Conservation (phyloP, 2,797 vertebrate species). For the Cottoperca gobio region DNA sequence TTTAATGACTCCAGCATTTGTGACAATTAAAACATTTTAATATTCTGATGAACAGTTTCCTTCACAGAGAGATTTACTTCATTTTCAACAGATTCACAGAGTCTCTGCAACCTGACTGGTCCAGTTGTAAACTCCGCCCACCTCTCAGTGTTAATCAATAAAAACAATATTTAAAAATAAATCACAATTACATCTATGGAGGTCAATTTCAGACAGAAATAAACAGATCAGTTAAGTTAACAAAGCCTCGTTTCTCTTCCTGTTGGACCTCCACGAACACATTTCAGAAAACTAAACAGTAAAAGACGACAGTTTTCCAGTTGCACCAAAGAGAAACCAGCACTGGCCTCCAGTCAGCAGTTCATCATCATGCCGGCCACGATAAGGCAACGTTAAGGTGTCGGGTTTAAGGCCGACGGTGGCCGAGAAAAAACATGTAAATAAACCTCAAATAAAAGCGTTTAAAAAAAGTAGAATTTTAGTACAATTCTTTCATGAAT, state of each 20-base stretch:
- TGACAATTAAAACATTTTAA: slow-evolving; percentile 29
- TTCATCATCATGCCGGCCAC: not conserved
- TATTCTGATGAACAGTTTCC: slow-evolving; percentile 36
- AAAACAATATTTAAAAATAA: not conserved
- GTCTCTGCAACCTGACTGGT: slow-evolving; percentile 54
- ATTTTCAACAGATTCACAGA: slow-evolving; percentile 20
- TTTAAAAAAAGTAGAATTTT: not conserved
- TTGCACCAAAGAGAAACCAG: not conserved
- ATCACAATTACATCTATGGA: not conserved
- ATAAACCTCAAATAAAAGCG: not conserved
- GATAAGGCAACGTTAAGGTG: slow-evolving; percentile 61
- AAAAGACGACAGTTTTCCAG: not conserved
- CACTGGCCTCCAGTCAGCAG: slow-evolving; percentile 20
- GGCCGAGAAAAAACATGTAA: not conserved
- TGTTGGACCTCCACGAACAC: not conserved
- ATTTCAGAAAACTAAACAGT: not conserved
- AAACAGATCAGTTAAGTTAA: not conserved
- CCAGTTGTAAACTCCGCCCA: slow-evolving; percentile 26
- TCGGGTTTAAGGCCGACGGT: slow-evolving; percentile 50
- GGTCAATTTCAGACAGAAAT: not conserved
- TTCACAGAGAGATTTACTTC: slow-evolving; percentile 41
- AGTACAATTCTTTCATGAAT: not conserved
- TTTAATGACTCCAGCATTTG: slow-evolving; percentile 66
- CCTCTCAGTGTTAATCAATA: slow-evolving; percentile 7
- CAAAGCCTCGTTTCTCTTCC: not conserved